These are phyloP conservation scores for Salvelinus namaycush DNA, from an alignment of 2,113 vertebrate genomes.

Conservation along the genomic window DNA sequence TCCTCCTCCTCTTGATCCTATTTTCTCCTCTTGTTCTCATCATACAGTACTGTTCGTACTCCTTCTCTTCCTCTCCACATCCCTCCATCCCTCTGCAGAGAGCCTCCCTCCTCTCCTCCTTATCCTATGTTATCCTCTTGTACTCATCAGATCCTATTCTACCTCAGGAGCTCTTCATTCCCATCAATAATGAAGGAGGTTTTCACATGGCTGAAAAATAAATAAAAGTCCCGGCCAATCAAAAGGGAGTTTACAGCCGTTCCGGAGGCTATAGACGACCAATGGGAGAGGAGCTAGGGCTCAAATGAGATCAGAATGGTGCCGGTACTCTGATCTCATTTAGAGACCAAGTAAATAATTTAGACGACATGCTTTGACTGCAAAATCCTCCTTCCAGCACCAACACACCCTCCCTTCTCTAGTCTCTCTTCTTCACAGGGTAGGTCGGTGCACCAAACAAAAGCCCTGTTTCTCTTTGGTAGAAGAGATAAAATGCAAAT, in stretches of 20 bases:
- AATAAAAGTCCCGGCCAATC: constrained; percentile 61
- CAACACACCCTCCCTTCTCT: constrained; percentile 3
- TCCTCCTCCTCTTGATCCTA: constrained; percentile 9
- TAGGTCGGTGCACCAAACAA: neutral
- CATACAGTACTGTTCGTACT: too few species aligned
- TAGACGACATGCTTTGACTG: constrained; percentile 50
- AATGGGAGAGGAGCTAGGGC: constrained; percentile 47
- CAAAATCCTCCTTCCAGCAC: constrained; percentile 26
- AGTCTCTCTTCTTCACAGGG: constrained; percentile 8
- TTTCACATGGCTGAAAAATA: constrained; percentile 52
- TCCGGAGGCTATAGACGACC: constrained; percentile 26
- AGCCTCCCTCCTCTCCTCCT: constrained; percentile 1
- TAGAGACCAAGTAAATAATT: constrained; percentile 72
- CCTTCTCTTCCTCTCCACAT: neutral
- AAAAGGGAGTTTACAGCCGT: constrained; percentile 19
- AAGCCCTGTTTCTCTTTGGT: neutral
- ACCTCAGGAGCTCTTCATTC: constrained; percentile 44
- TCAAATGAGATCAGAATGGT: constrained; percentile 57
- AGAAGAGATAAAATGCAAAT: constrained; percentile 56
- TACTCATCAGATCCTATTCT: constrained; percentile 58
- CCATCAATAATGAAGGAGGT: constrained; percentile 65
- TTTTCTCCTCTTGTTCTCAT: neutral
- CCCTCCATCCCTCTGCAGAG: constrained; percentile 4
- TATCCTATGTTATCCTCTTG: constrained; percentile 37
- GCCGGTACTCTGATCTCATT: constrained; percentile 52